Evolutionary conservation across 2,888 invertebrate genomes (phyloP).

Genomic region (Tiliacea citrago): DNA sequence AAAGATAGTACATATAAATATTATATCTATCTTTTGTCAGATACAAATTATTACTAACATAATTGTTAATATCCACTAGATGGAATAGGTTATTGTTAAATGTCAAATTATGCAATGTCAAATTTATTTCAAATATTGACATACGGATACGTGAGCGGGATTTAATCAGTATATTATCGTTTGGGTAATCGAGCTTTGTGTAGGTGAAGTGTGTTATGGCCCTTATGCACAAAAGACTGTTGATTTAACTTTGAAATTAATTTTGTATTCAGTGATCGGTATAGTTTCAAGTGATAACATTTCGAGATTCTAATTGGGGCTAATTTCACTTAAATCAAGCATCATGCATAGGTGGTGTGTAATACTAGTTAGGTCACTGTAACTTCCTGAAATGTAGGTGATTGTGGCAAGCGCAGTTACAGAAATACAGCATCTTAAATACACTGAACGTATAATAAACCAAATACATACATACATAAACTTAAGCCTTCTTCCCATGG

Average conservation of each 20-base stretch:
- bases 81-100: too few species aligned
- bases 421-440: too few species aligned
- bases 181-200: slow-evolving; percentile 25
- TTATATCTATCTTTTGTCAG: too few species aligned
- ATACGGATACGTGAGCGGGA: background rate
- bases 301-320: background rate
- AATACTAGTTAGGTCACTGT: background rate
- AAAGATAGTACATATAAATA: too few species aligned
- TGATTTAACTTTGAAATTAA: background rate
- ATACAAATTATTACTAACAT: too few species aligned
- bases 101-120: too few species aligned
- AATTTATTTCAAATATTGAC: too few species aligned
- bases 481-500: too few species aligned
- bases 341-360: background rate
- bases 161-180: slow-evolving; percentile 21
- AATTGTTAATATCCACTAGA: too few species aligned
- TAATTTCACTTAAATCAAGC: background rate
- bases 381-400: background rate
- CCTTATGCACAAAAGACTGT: background rate
- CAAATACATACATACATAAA: too few species aligned
- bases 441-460: background rate
- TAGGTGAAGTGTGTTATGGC: slow-evolving; percentile 24
- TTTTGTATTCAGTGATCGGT: background rate
- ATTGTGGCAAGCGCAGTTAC: too few species aligned
- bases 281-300: background rate